Evolutionary conservation across 2,797 vertebrate genomes (phyloP).

Genomic region (Vespertilio murinus): DNA sequence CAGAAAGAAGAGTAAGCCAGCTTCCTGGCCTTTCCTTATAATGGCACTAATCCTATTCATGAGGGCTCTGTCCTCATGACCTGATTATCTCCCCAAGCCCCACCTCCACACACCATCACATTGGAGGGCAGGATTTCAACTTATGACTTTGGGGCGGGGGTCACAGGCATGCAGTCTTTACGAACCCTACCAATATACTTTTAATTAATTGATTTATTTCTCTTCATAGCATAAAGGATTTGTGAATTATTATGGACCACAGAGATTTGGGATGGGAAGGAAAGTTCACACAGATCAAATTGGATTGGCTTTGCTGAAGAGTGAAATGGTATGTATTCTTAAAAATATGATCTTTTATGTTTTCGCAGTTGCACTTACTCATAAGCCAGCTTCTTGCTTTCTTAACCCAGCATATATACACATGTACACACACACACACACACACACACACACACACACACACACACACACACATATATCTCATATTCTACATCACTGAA

Average conservation of each 20-base stretch:
- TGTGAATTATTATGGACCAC: constrained; percentile 96
- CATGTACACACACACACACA: not conserved
- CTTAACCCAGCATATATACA: not conserved
- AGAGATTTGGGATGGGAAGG: constrained; percentile 93
- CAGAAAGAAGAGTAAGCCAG: not conserved
- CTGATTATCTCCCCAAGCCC: not conserved
- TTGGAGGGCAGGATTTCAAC: not conserved
- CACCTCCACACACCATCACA: not conserved
- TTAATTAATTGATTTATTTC: constrained; percentile 61
- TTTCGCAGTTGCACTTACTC: not conserved
- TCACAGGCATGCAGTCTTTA: not conserved
- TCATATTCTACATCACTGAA: not conserved
- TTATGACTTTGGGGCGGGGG: not conserved
- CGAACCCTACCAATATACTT: not conserved
- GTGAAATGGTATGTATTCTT: constrained; percentile 89
- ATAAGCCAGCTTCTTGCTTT: not conserved
- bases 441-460: too few species aligned
- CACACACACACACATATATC: not conserved
- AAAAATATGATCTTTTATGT: not conserved
- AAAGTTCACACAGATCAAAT: constrained; percentile 91
- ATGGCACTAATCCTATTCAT: not conserved
- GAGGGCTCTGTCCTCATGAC: not conserved
- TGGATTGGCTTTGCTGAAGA: constrained; percentile 93
- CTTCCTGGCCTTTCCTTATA: not conserved
- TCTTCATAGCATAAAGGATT: constrained; percentile 90